Evolutionary conservation across 2,888 invertebrate genomes (phyloP), one percentile per base, ranked within the genome.

Genomic region (Hoplodrina blanda): DNA sequence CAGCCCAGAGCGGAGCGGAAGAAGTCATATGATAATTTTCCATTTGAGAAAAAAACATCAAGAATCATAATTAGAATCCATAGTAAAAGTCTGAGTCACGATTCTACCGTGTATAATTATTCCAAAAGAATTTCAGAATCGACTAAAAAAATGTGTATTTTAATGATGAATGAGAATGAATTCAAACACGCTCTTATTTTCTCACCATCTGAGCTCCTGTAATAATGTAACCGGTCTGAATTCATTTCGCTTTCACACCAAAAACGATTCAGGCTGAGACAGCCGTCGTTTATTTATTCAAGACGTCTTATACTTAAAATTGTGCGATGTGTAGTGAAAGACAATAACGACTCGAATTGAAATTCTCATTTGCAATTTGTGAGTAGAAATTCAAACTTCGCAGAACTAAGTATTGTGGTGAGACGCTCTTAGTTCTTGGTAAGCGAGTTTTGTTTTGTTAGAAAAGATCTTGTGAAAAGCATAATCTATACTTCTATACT

Each of bases 381-480:
- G 62, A 57, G n/a, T 53, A 25, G 61, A 30, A 68, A 70, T 56
- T 19, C 50, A 66, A 81, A 83, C 71, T 83, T 74, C 17, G 65
- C 41, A 37, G 17, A 77, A 77, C 68, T 81, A n/a, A n/a, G n/a
- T n/a, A 74, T 77, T 81, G 78, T 52, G 84, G 84, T 68, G 49
- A 68, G 20, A 44, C 52, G 60, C 71, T 69, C 41, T 72, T 41
- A 63, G 64, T 77, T 60, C 17, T 41, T 41, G 41, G 11, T 13
- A 41, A 41, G 13, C 41, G 13, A 41, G 41, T 41, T 41, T 13
- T 41, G 41, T 33, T n/a, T n/a, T n/a, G n/a, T n/a, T 33, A 7
- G 7, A 33, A 64, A 70, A 41, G 41, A 13, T 41, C 13, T 2
- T 41, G 13, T 3, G 41, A 41, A 41, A 41, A 41, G 11, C 41